phyloP scores from a whole-genome alignment of 2,888 invertebrate genomes.

The Tortricodes alternella region DNA sequence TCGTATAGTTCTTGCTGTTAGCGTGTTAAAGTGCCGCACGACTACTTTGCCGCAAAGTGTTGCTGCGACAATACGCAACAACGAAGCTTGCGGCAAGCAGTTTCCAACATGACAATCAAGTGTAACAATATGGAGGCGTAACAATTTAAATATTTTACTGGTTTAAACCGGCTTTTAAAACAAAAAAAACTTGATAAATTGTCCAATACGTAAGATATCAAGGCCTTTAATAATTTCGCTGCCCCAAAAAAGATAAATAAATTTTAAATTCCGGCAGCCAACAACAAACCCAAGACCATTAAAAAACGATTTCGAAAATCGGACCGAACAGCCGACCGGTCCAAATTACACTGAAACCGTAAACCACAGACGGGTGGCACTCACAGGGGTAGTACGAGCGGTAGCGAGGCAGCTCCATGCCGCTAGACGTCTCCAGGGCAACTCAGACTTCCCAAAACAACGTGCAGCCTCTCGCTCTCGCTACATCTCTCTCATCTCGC shows the following conservation, averaged over 20 bases:
- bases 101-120: too few relatives aligned
- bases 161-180: too few relatives aligned
- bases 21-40: too few relatives aligned
- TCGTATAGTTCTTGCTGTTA: too few relatives aligned
- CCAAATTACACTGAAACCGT: conserved; percentile 26
- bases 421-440: conserved; percentile 76
- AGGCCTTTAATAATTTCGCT: background rate
- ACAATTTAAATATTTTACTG: too few relatives aligned
- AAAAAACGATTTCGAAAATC: conserved; percentile 12
- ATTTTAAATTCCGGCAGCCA: background rate
- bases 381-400: conserved; percentile 79
- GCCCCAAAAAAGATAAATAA: background rate
- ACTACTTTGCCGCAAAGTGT: too few relatives aligned
- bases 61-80: too few relatives aligned
- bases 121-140: too few relatives aligned
- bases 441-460: conserved; percentile 59
- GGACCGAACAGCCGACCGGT: conserved; percentile 25
- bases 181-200: too few relatives aligned
- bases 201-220: too few relatives aligned
- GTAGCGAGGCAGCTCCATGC: conserved; percentile 81
- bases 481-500: conserved; percentile 9
- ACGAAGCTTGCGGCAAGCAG: too few relatives aligned
- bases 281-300: conserved; percentile 5
- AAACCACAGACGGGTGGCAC: conserved; percentile 45
- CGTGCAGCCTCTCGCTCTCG: conserved; percentile 38